These are phyloP conservation scores for Sinosuthora webbiana DNA, from an alignment of 2,113 vertebrate species.

Conservation along the genomic window DNA sequence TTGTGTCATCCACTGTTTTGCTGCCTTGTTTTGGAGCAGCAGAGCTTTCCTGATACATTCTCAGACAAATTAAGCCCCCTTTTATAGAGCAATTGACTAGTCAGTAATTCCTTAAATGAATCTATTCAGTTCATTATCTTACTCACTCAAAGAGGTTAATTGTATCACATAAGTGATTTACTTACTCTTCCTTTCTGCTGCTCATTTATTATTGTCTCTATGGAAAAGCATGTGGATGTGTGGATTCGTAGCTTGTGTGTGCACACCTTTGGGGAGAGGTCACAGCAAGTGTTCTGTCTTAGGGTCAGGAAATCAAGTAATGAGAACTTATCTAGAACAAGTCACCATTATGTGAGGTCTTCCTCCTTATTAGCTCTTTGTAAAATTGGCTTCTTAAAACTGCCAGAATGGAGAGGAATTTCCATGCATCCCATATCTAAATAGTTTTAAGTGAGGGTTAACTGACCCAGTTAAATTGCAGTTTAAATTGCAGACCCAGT, in stretches of 20 bases:
- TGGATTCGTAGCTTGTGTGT: rapidly evolving
- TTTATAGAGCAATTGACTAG: not conserved
- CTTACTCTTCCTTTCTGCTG: not conserved
- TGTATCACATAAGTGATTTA: not conserved
- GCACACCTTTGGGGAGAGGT: not conserved
- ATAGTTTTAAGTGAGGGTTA: not conserved
- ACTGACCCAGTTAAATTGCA: not conserved
- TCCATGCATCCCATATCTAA: too few relatives aligned
- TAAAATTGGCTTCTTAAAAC: not conserved
- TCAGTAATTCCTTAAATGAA: not conserved
- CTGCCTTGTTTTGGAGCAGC: not conserved
- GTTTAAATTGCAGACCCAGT: too few relatives aligned
- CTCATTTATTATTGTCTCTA: not conserved
- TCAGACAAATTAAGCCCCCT: not conserved
- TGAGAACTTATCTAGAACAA: not conserved
- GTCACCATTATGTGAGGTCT: not conserved
- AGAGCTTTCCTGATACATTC: not conserved
- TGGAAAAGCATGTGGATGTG: not conserved
- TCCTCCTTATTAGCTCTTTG: not conserved
- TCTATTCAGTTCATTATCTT: not conserved
- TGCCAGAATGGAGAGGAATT: not conserved
- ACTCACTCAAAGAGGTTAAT: not conserved
- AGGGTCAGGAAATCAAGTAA: not conserved
- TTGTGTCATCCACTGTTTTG: not conserved
- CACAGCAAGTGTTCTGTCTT: not conserved